A percentile compares a stretch with the other conserved stretches of the same genome.
Evolutionary conservation across 1,140 invertebrate genomes (phyloP).

Genomic region (Nylanderia fulva): DNA sequence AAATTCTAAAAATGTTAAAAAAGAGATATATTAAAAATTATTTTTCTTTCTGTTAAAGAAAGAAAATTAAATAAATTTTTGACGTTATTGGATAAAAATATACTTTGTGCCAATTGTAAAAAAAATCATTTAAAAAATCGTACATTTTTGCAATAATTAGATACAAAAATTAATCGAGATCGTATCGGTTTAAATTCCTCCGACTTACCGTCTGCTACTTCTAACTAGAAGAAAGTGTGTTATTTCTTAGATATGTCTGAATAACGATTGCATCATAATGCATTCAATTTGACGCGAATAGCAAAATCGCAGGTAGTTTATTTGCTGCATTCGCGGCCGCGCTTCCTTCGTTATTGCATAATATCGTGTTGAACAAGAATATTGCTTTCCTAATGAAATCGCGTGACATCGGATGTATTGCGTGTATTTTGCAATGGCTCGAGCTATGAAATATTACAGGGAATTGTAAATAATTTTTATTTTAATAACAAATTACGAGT

Average conservation of each 20-base stretch:
- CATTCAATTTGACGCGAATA: background rate
- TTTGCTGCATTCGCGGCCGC: background rate
- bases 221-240: background rate
- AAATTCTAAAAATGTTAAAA: background rate
- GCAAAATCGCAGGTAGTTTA: background rate
- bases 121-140: background rate
- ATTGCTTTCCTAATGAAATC: background rate
- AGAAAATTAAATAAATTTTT: background rate
- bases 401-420: background rate
- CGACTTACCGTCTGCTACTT: background rate
- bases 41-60: too few species aligned
- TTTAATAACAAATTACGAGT: background rate
- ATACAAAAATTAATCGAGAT: background rate
- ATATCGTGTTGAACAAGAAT: constrained; percentile 3
- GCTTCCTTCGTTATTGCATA: constrained; percentile 2
- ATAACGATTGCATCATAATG: background rate
- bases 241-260: background rate
- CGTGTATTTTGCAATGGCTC: background rate
- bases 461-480: background rate
- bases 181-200: background rate
- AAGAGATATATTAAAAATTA: background rate
- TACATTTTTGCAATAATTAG: background rate
- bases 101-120: background rate
- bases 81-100: background rate
- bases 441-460: background rate